Evolutionary conservation across 2,113 vertebrate species (phyloP).

Genomic region (Arenaria interpres): DNA sequence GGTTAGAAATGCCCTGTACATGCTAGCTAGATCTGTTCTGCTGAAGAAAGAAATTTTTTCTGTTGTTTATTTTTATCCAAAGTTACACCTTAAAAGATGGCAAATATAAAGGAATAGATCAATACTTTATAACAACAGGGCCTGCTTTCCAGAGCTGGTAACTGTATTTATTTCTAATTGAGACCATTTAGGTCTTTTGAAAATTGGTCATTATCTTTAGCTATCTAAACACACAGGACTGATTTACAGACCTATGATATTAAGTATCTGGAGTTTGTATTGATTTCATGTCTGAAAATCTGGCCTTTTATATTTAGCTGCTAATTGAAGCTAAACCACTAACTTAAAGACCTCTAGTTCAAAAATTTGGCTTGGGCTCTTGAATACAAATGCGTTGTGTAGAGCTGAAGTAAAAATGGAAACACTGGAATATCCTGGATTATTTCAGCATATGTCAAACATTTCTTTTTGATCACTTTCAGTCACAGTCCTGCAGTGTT

Average conservation of each 20-base stretch:
- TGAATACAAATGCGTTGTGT: background rate
- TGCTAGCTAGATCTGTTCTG: background rate
- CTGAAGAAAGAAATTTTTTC: background rate
- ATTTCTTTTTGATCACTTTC: background rate
- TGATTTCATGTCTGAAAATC: conserved; percentile 36
- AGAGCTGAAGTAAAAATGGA: background rate
- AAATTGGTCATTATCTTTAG: conserved; percentile 2
- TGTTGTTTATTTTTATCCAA: background rate
- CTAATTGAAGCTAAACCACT: background rate
- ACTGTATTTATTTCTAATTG: background rate
- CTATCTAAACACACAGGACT: background rate
- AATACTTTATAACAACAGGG: background rate
- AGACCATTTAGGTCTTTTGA: conserved; percentile 5
- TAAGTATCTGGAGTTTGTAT: conserved; percentile 10
- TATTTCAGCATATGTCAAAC: background rate
- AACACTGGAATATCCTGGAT: background rate
- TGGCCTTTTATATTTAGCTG: background rate
- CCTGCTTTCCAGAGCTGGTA: background rate
- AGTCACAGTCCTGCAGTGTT: background rate
- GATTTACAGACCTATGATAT: background rate
- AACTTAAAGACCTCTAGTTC: background rate
- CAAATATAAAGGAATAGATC: background rate
- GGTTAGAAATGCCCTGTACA: background rate
- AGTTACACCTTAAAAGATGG: background rate
- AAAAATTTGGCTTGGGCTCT: background rate